Conservation (phyloP, 1,140 invertebrate genomes). For the Drosophila repletoides region DNA sequence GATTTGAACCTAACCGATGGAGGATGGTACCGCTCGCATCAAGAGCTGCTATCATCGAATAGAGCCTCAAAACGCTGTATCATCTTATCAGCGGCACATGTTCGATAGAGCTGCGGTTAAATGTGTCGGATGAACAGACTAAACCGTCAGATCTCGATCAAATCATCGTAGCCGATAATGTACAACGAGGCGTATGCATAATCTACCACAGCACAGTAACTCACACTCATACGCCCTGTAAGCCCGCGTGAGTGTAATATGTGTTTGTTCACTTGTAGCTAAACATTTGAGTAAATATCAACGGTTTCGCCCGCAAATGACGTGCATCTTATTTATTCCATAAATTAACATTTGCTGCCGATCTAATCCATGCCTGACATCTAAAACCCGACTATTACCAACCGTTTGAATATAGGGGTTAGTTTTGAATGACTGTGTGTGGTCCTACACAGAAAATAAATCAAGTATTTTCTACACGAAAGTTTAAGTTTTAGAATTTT, state of each 20-base stretch:
- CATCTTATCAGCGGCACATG: neutral
- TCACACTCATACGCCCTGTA: constrained; percentile 35
- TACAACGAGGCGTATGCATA: constrained; percentile 32
- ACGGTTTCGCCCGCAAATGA: constrained; percentile 26
- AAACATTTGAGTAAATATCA: constrained; percentile 70
- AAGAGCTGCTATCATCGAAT: neutral
- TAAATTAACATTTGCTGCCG: constrained; percentile 58
- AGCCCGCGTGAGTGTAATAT: neutral
- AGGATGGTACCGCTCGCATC: constrained; percentile 3
- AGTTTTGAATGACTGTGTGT: neutral
- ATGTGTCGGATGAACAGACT: neutral
- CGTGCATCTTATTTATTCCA: constrained; percentile 54
- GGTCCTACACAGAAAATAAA: too few species aligned
- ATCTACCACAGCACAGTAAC: neutral
- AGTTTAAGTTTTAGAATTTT: too few species aligned
- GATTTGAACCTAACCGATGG: constrained; percentile 2
- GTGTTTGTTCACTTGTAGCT: constrained; percentile 42
- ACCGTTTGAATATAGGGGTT: neutral
- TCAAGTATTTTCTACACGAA: too few species aligned
- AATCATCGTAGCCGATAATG: neutral
- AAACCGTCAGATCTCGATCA: constrained; percentile 5
- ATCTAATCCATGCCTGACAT: neutral
- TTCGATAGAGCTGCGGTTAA: neutral
- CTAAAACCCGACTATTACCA: neutral
- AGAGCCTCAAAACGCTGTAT: neutral